Percentiles rank a stretch among this genome's conserved stretches.
These are phyloP conservation scores for Willisornis vidua DNA, from an alignment of 2,113 vertebrate genomes.

Conservation along the genomic window DNA sequence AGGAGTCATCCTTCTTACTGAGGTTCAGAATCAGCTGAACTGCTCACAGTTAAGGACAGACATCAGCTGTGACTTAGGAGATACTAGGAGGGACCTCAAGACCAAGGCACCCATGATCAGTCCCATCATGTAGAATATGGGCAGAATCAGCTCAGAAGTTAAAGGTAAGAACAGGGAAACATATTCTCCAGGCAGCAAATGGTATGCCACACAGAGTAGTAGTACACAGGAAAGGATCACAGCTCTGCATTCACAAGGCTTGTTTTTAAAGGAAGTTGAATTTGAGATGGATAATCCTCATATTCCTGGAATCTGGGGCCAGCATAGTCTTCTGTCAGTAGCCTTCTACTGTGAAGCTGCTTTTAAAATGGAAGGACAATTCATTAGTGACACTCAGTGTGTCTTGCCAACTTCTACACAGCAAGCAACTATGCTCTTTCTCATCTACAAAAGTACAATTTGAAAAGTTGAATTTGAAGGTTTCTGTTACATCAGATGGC, in stretches of 20 bases:
- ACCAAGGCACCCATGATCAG: rapidly evolving
- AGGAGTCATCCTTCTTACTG: not conserved
- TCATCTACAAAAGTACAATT: not conserved
- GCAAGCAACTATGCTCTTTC: not conserved
- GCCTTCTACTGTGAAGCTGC: not conserved
- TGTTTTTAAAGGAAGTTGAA: not conserved
- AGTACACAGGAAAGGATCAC: not conserved
- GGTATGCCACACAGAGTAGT: not conserved
- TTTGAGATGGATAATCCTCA: not conserved
- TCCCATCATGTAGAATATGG: rapidly evolving
- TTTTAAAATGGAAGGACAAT: not conserved
- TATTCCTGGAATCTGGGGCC: not conserved
- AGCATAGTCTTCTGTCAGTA: not conserved
- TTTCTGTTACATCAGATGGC: not conserved
- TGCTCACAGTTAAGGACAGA: not conserved
- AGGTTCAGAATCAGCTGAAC: not conserved
- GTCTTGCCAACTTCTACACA: not conserved
- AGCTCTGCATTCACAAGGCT: not conserved
- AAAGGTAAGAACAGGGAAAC: not conserved
- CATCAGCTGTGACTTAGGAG: rapidly evolving
- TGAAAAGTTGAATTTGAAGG: not conserved
- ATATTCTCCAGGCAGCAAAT: not conserved
- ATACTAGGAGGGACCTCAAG: not conserved
- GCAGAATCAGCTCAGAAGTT: not conserved
- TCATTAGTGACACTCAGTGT: not conserved